These are phyloP conservation scores for Pandemis heparana DNA, from an alignment of 2,888 invertebrate genomes.

Conservation along the genomic window DNA sequence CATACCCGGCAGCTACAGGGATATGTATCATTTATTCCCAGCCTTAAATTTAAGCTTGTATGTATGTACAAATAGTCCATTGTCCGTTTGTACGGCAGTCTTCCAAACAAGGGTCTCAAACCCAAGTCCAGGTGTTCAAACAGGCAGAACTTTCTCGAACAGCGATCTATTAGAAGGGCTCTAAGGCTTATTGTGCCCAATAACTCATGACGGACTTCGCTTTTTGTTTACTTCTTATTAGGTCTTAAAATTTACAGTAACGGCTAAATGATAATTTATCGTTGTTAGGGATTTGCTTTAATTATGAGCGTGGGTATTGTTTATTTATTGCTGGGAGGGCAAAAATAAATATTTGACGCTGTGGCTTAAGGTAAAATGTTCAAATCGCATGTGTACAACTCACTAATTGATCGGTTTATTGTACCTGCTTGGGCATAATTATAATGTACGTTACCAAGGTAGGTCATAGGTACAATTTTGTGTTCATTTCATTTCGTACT, in stretches of 20 bases:
- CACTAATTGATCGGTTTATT: too few species aligned
- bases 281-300: conserved; percentile 29
- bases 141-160: conserved; percentile 61
- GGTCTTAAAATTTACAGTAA: conserved; percentile 61
- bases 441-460: too few species aligned
- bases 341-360: too few species aligned
- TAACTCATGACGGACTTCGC: conserved; percentile 69
- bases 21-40: too few species aligned
- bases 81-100: conserved; percentile 15
- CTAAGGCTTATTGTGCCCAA: conserved; percentile 65
- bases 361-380: too few species aligned
- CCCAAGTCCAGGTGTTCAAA: conserved; percentile 62
- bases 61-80: background rate
- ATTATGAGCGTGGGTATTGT: conserved; percentile 27
- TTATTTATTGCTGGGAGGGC: background rate
- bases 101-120: background rate
- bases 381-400: too few species aligned
- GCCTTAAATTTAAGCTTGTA: background rate
- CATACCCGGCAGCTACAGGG: too few species aligned
- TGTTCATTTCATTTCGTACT: too few species aligned
- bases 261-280: conserved; percentile 45
- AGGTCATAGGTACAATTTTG: too few species aligned
- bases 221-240: conserved; percentile 70
- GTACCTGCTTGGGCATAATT: too few species aligned
- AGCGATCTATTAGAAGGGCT: conserved; percentile 67